Conservation (phyloP, 2,113 vertebrate genomes). For the Bothrops jararaca region DNA sequence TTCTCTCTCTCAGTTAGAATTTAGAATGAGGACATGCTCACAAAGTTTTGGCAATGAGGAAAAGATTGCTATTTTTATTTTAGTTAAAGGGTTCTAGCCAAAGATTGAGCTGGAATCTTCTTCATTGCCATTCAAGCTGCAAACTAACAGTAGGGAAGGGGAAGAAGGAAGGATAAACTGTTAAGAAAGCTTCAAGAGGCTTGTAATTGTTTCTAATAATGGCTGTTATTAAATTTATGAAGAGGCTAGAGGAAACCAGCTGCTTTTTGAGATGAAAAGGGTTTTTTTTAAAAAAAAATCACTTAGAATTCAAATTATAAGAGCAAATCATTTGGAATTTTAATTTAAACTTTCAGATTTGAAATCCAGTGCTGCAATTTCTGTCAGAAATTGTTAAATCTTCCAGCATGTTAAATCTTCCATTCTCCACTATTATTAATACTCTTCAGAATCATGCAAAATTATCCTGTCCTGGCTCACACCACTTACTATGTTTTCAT, state of each 20-base stretch:
- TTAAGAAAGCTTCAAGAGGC: not conserved
- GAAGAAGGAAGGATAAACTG: not conserved
- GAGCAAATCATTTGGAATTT: not conserved
- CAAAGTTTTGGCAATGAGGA: slow-evolving; percentile 36
- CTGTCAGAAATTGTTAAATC: not conserved
- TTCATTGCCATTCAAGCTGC: not conserved
- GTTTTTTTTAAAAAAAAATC: not conserved
- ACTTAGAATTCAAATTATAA: not conserved
- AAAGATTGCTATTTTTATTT: not conserved
- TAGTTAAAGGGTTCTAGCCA: slow-evolving; percentile 27
- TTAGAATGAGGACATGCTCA: slow-evolving; percentile 14
- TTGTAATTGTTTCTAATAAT: not conserved
- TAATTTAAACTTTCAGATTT: not conserved
- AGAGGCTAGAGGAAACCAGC: not conserved
- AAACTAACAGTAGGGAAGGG: not conserved
- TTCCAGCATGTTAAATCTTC: not conserved
- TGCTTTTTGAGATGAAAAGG: not conserved
- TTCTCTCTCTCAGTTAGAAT: slow-evolving; percentile 10
- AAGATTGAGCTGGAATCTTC: slow-evolving; percentile 31
- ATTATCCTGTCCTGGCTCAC: not conserved
- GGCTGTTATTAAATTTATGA: not conserved
- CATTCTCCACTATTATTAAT: not conserved
- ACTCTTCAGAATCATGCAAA: not conserved
- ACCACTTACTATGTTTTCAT: not conserved
- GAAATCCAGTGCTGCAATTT: not conserved